phyloP scores from a whole-genome alignment of 64 coral and sea anemone genomes.

The Acropora yongei region DNA sequence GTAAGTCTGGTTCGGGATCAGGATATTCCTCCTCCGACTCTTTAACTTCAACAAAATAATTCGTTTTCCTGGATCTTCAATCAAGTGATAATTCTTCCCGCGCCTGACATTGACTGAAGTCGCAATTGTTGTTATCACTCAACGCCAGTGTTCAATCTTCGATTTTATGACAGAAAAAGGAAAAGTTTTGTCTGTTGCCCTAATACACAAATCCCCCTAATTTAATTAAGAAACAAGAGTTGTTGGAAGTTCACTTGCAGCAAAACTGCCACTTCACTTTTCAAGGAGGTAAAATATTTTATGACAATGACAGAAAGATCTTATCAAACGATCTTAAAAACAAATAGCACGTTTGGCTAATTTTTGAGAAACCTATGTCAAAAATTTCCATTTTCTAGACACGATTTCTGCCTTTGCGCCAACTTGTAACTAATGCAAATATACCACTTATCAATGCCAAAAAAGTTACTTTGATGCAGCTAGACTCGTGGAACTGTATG shows the following conservation, averaged over 20 bases:
- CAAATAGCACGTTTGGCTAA: background rate
- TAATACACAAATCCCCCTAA: too few relatives aligned
- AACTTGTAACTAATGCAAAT: background rate
- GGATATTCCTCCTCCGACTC: slow-evolving; percentile 64
- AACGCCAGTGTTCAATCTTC: background rate
- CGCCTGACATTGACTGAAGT: background rate
- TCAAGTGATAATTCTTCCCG: background rate
- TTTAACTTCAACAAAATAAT: slow-evolving; percentile 47
- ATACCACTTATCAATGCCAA: background rate
- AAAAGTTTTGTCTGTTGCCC: background rate
- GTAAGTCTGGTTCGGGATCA: slow-evolving; percentile 57
- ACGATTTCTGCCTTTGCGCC: background rate
- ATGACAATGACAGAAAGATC: slow-evolving; percentile 6
- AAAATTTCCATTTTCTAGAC: background rate
- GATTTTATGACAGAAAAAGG: background rate
- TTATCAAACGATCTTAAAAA: background rate
- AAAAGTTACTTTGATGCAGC: background rate
- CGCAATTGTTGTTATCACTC: slow-evolving; percentile 4
- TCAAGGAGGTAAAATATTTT: slow-evolving; percentile 24
- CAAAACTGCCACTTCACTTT: background rate
- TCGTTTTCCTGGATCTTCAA: background rate
- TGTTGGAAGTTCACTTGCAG: slow-evolving; percentile 23
- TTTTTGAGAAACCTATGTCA: background rate
- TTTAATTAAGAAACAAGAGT: background rate
- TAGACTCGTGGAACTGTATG: background rate